Conservation (phyloP, 2,888 invertebrate genomes). For the Drosophila setosimentum region DNA sequence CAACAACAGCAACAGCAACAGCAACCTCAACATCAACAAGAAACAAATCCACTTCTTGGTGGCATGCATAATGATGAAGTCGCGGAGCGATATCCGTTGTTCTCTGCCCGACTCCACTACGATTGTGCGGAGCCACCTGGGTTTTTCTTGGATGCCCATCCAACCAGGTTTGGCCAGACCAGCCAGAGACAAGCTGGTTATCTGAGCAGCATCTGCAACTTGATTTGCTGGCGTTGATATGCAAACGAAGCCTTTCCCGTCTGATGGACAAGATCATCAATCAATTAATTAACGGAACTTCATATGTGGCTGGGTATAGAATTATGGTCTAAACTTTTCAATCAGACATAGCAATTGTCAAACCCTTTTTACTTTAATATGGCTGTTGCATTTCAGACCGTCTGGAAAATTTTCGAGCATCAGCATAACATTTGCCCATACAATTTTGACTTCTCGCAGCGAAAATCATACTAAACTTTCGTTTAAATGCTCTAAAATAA, state of each 20-base stretch:
- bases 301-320: conserved; percentile 6
- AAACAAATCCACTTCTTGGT: conserved; percentile 50
- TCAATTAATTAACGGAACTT: conserved; percentile 36
- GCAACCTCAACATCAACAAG: conserved; percentile 31
- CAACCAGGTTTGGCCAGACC: conserved; percentile 12
- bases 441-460: neutral
- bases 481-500: neutral
- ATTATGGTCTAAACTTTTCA: conserved; percentile 6
- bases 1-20: conserved; percentile 28
- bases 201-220: conserved; percentile 17
- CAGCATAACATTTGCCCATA: neutral
- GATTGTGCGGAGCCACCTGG: conserved; percentile 64
- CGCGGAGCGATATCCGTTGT: conserved; percentile 67
- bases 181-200: conserved; percentile 24
- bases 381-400: neutral
- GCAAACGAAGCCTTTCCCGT: conserved; percentile 27
- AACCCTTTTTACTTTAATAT: neutral
- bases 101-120: conserved; percentile 59
- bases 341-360: neutral
- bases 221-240: conserved; percentile 33
- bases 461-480: neutral
- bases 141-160: conserved; percentile 10
- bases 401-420: neutral
- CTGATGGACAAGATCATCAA: conserved; percentile 29
- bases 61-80: conserved; percentile 71